Evolutionary conservation across 2,888 invertebrate species (phyloP).

Genomic region (Thera obeliscata): DNA sequence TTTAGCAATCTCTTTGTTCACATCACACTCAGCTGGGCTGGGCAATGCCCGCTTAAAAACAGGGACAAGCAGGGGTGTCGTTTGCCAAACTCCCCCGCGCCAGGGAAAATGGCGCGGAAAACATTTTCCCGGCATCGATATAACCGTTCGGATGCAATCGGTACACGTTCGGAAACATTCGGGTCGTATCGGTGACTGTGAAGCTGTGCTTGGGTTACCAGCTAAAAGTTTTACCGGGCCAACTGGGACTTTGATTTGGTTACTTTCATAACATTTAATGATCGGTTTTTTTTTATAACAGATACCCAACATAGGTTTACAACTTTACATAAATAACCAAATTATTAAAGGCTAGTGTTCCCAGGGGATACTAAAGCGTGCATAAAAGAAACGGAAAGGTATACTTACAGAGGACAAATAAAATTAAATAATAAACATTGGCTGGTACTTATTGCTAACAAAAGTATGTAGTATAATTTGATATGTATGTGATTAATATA

Average conservation of each 20-base stretch:
- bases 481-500: no score
- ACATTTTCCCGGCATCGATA: slow-evolving; percentile 79
- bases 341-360: no score
- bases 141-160: slow-evolving; percentile 61
- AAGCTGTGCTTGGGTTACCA: slow-evolving; percentile 67
- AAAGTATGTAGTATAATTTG: no score
- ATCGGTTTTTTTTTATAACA: no score
- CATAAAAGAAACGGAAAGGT: no score
- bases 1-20: slow-evolving; percentile 25
- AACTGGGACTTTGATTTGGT: slow-evolving; percentile 5
- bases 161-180: slow-evolving; percentile 58
- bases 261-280: background rate
- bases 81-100: slow-evolving; percentile 65
- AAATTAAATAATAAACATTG: no score
- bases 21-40: slow-evolving; percentile 43
- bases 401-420: no score
- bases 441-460: no score
- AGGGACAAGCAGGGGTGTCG: slow-evolving; percentile 53
- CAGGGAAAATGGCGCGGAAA: slow-evolving; percentile 79
- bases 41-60: slow-evolving; percentile 52
- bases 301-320: no score
- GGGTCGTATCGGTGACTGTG: slow-evolving; percentile 53
- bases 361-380: no score
- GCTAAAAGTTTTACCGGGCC: slow-evolving; percentile 11
- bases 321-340: no score